Conservation (phyloP, 2,888 invertebrate species). For the Xylophagus ater region DNA sequence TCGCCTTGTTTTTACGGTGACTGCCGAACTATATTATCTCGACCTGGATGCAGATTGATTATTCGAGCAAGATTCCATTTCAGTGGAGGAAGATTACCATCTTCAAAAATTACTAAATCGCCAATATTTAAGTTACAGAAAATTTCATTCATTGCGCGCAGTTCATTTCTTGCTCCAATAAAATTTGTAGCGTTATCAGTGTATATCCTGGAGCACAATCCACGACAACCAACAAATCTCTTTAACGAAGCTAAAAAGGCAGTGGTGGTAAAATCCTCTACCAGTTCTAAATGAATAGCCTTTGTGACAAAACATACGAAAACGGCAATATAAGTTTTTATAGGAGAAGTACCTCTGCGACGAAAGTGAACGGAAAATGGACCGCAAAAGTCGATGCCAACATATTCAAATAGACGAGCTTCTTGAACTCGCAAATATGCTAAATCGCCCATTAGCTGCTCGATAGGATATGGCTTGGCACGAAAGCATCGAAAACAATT, state of each 20-base stretch:
- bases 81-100: background rate
- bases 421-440: conserved; percentile 11
- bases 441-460: conserved; percentile 14
- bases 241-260: conserved; percentile 14
- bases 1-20: conserved; percentile 3
- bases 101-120: conserved; percentile 1
- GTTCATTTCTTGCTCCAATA: conserved; percentile 11
- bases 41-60: background rate
- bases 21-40: background rate
- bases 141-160: background rate
- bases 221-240: conserved; percentile 15
- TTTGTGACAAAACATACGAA: conserved; percentile 16
- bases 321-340: conserved; percentile 1
- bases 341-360: background rate
- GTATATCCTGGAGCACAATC: conserved; percentile 12
- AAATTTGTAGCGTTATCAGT: conserved; percentile 18
- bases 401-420: conserved; percentile 10
- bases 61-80: background rate
- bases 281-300: conserved; percentile 15
- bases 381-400: conserved; percentile 15
- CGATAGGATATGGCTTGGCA: conserved; percentile 9
- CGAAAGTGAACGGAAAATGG: conserved; percentile 17
- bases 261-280: conserved; percentile 13
- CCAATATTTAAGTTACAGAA: background rate
- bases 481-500: conserved; percentile 10